A percentile compares a stretch with the other conserved stretches of the same genome.
These are phyloP conservation scores for Enteromius radiatus DNA, from an alignment of 2,797 vertebrate species.

Conservation along the genomic window DNA sequence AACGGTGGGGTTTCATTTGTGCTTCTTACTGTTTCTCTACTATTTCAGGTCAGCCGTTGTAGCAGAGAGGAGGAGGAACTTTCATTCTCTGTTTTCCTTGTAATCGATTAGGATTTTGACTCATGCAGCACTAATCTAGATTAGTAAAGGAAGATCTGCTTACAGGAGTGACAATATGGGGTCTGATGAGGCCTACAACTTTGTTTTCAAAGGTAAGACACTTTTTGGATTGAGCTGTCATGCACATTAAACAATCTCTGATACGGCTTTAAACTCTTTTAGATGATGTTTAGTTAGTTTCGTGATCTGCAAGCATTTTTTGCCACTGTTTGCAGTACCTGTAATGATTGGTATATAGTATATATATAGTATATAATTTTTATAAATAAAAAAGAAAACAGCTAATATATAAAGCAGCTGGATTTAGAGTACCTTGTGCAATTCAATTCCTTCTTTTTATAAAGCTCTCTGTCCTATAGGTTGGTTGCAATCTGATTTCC, in stretches of 20 bases:
- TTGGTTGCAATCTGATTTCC: slow-evolving; percentile 57
- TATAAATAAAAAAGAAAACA: neutral
- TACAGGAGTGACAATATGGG: slow-evolving; percentile 80
- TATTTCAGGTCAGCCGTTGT: neutral
- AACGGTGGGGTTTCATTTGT: slow-evolving; percentile 39
- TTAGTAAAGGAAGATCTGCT: slow-evolving; percentile 57
- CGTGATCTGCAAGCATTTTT: neutral
- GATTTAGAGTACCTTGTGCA: neutral
- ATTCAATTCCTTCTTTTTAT: slow-evolving; percentile 6
- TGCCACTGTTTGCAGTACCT: neutral
- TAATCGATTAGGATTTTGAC: slow-evolving; percentile 27
- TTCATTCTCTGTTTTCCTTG: slow-evolving; percentile 1
- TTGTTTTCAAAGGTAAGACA: slow-evolving; percentile 93
- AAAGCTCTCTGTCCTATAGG: neutral
- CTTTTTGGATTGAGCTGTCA: neutral
- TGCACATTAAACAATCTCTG: neutral
- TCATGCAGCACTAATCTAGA: slow-evolving; percentile 50
- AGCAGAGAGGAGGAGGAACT: neutral
- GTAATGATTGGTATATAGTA: neutral
- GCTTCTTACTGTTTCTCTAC: neutral
- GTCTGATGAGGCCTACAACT: slow-evolving; percentile 89
- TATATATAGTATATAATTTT: too few relatives aligned
- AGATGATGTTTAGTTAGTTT: neutral
- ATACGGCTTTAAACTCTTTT: neutral
- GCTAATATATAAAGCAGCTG: neutral